These are phyloP conservation scores for Branchipolynoe longqiensis DNA, from an alignment of 2,888 invertebrate species.

Conservation along the genomic window DNA sequence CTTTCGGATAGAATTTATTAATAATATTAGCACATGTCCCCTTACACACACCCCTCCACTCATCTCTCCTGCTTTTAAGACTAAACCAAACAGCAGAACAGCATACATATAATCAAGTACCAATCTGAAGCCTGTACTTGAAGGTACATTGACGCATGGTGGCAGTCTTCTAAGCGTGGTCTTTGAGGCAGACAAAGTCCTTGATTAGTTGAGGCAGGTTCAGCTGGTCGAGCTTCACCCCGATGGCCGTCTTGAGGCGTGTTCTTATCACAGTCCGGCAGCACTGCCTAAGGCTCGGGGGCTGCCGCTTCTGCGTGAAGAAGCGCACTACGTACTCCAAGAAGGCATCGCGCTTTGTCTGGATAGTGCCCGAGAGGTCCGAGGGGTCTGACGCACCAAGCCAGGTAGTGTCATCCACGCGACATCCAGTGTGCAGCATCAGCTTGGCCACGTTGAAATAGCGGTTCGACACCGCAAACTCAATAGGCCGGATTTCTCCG, in stretches of 20 bases:
- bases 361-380: slow-evolving; percentile 11
- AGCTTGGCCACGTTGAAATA: slow-evolving; percentile 60
- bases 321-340: neutral
- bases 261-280: slow-evolving; percentile 30
- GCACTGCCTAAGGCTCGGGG: neutral
- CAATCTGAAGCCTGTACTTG: too few species aligned
- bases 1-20: too few species aligned
- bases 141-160: too few species aligned
- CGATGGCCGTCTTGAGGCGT: slow-evolving; percentile 40
- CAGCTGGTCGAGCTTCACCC: slow-evolving; percentile 43
- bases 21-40: too few species aligned
- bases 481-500: slow-evolving; percentile 62
- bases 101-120: too few species aligned
- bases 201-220: slow-evolving; percentile 58
- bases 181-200: slow-evolving; percentile 44
- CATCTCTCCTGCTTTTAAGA: too few species aligned
- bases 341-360: slow-evolving; percentile 18
- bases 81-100: too few species aligned
- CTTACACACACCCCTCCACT: too few species aligned
- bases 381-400: slow-evolving; percentile 45
- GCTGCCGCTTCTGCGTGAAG: neutral
- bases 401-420: slow-evolving; percentile 58
- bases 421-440: slow-evolving; percentile 54
- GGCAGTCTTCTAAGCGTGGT: neutral
- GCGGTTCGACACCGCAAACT: slow-evolving; percentile 64